A percentile compares a stretch with the other conserved stretches of the same genome.
Conservation (phyloP, 2,888 invertebrate genomes). For the Neuroscelio doddi region DNA sequence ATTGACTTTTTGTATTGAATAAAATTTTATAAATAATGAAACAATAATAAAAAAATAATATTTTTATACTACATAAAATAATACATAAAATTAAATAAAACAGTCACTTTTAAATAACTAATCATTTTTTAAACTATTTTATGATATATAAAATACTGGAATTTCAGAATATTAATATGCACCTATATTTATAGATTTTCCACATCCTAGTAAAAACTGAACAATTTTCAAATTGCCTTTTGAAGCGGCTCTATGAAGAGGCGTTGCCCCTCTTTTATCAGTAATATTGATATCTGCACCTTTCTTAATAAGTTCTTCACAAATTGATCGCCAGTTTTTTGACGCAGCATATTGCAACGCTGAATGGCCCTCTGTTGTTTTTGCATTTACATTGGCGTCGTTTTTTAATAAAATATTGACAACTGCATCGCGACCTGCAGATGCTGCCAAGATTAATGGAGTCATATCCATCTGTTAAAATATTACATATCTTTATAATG, state of each 20-base stretch:
- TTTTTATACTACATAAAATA: too few relatives aligned
- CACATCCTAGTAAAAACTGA: constrained; percentile 76
- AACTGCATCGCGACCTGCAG: constrained; percentile 82
- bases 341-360: constrained; percentile 90
- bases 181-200: constrained; percentile 74
- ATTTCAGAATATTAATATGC: too few relatives aligned
- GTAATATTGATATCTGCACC: constrained; percentile 81
- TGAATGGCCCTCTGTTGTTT: constrained; percentile 83
- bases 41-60: too few relatives aligned
- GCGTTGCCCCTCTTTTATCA: constrained; percentile 81
- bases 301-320: constrained; percentile 77
- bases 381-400: constrained; percentile 83
- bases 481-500: too few relatives aligned
- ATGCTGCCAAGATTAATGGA: constrained; percentile 85
- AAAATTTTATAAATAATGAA: too few relatives aligned
- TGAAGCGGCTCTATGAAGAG: constrained; percentile 86
- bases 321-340: constrained; percentile 84
- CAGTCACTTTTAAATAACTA: too few relatives aligned
- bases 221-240: constrained; percentile 82
- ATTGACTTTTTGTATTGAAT: too few relatives aligned
- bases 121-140: neutral
- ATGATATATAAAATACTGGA: neutral
- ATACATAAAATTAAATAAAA: neutral
- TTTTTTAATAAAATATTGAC: constrained; percentile 79
- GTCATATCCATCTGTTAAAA: constrained; percentile 77